Conservation (phyloP, 2,113 vertebrate species). For the Zosterops borbonicus region DNA sequence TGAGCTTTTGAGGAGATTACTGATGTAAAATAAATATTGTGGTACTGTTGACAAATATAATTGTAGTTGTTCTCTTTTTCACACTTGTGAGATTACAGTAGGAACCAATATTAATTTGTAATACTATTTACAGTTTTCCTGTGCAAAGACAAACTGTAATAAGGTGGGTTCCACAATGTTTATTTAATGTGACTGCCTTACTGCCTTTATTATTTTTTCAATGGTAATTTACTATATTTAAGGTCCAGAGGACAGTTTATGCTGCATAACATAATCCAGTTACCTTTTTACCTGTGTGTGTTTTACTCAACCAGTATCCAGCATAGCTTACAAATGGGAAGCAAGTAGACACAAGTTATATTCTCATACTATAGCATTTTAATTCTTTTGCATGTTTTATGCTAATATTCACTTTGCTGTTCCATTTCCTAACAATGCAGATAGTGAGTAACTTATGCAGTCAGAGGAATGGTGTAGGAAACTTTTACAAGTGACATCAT, state of each 20-base stretch:
- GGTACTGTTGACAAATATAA: not conserved
- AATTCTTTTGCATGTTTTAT: not conserved
- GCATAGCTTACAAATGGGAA: not conserved
- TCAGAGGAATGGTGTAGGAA: not conserved
- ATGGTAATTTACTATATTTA: not conserved
- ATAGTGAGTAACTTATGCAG: not conserved
- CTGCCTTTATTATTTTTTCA: not conserved
- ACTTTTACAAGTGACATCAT: not conserved
- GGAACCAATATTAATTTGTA: not conserved
- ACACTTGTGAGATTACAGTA: not conserved
- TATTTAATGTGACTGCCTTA: not conserved
- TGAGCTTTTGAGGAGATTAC: not conserved
- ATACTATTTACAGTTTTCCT: not conserved
- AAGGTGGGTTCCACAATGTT: not conserved
- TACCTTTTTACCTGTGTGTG: not conserved
- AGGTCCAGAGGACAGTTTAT: not conserved
- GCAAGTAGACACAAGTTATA: not conserved
- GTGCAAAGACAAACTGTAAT: not conserved
- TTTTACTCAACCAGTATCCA: not conserved
- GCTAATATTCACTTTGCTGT: not conserved
- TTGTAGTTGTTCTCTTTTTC: not conserved
- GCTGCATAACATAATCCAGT: not conserved
- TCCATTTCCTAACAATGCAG: not conserved
- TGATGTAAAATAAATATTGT: not conserved
- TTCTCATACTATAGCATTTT: not conserved